Conservation (phyloP, 2,113 vertebrate species). For the Pomatostomus ruficeps region DNA sequence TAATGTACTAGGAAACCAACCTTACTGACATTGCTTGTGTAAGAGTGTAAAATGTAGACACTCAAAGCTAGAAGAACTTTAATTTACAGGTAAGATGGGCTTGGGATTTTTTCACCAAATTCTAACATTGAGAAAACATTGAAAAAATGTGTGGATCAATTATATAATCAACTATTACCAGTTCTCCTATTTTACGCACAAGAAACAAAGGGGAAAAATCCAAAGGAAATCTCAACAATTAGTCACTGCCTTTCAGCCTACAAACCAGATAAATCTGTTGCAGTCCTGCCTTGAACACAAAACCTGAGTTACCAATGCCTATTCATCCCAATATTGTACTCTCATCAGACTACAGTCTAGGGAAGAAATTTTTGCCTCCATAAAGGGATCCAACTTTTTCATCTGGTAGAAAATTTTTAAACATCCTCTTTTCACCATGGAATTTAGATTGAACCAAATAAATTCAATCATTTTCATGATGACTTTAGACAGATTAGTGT, state of each 20-base stretch:
- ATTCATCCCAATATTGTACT: background rate
- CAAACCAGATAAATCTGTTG: background rate
- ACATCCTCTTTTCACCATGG: background rate
- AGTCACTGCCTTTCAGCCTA: background rate
- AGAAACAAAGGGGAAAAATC: background rate
- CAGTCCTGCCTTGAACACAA: background rate
- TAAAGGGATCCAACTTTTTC: background rate
- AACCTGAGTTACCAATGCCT: background rate
- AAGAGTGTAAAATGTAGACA: background rate
- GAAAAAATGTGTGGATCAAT: background rate
- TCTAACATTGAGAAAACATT: background rate
- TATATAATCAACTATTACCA: background rate
- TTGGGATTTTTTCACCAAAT: background rate
- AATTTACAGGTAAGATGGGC: background rate
- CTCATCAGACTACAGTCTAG: background rate
- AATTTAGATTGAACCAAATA: background rate
- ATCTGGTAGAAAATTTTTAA: background rate
- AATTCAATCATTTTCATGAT: background rate
- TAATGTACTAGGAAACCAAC: background rate
- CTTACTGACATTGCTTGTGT: background rate
- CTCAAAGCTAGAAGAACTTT: background rate
- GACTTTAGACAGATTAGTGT: background rate
- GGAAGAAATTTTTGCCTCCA: background rate
- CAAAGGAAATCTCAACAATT: background rate
- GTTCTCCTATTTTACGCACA: background rate